These are phyloP conservation scores for Psittacula derbiana DNA, from an alignment of 2,797 vertebrate genomes.

Conservation along the genomic window DNA sequence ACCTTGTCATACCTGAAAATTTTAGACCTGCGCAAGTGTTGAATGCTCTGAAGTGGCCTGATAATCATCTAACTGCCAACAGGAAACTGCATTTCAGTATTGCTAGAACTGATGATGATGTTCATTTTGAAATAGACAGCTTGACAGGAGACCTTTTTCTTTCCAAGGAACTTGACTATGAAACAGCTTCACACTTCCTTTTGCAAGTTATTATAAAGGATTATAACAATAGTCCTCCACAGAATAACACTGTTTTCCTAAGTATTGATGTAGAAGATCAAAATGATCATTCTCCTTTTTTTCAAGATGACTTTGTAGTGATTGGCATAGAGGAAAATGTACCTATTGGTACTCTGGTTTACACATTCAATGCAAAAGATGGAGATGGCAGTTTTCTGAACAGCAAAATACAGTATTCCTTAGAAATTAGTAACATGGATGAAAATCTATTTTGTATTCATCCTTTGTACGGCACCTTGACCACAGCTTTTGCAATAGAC, in stretches of 20 bases:
- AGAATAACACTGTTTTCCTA: slow-evolving; percentile 77
- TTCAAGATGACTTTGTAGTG: slow-evolving; percentile 81
- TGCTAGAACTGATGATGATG: slow-evolving; percentile 75
- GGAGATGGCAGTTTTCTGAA: slow-evolving; percentile 85
- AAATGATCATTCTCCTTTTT: slow-evolving; percentile 88
- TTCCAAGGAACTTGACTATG: slow-evolving; percentile 88
- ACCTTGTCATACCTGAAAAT: slow-evolving; percentile 85
- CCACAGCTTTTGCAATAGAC: slow-evolving; percentile 80
- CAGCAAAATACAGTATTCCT: slow-evolving; percentile 83
- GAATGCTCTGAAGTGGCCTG: slow-evolving; percentile 73
- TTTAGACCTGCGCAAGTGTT: slow-evolving; percentile 79
- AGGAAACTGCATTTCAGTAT: slow-evolving; percentile 79
- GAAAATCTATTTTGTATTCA: slow-evolving; percentile 84
- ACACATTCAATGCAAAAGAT: slow-evolving; percentile 87
- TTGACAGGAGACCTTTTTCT: slow-evolving; percentile 86
- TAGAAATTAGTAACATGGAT: slow-evolving; percentile 62
- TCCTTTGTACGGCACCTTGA: slow-evolving; percentile 81
- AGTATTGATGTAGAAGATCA: slow-evolving; percentile 84
- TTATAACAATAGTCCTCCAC: neutral
- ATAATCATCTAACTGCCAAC: neutral
- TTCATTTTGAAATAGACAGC: slow-evolving; percentile 83
- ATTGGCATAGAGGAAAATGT: slow-evolving; percentile 85
- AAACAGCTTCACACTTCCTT: slow-evolving; percentile 80
- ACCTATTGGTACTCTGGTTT: slow-evolving; percentile 78
- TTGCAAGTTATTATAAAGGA: slow-evolving; percentile 80